These are phyloP conservation scores for Bimastos eiseni DNA, from an alignment of 2,888 invertebrate species.

Conservation along the genomic window DNA sequence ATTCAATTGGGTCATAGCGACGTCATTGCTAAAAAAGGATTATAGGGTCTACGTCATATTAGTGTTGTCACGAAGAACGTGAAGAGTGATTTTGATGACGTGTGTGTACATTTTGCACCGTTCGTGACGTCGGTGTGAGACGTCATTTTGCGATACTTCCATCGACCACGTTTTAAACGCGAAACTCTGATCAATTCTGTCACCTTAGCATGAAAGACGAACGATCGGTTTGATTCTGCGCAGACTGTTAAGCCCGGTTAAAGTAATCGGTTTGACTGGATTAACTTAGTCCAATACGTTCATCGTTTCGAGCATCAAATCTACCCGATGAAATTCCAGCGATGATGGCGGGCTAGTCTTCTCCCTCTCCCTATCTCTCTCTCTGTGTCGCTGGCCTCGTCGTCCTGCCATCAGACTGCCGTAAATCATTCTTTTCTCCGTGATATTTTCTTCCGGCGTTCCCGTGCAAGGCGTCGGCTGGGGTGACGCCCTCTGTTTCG, in stretches of 20 bases:
- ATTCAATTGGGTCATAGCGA: not conserved
- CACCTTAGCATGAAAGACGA: not conserved
- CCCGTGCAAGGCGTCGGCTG: not conserved
- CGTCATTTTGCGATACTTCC: not conserved
- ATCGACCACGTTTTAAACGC: not conserved
- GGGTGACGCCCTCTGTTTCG: not conserved
- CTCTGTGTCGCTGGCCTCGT: no score
- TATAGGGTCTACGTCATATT: not conserved
- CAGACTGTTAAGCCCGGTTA: not conserved
- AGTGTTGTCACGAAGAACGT: not conserved
- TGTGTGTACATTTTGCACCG: not conserved
- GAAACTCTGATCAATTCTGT: not conserved
- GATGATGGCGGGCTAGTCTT: not conserved
- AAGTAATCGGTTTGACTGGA: slow-evolving; percentile 3
- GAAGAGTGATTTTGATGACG: not conserved
- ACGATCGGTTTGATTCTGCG: not conserved
- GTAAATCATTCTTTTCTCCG: slow-evolving; percentile 13
- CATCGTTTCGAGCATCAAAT: not conserved
- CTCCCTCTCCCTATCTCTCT: not conserved
- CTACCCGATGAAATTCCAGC: not conserved
- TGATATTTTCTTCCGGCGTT: slow-evolving; percentile 13
- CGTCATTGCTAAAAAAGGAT: not conserved
- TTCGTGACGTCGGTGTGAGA: not conserved
- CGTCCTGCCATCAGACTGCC: not conserved
- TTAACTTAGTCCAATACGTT: not conserved